Percentiles rank a stretch among this genome's conserved stretches.
Evolutionary conservation across 2,888 invertebrate genomes (phyloP).

Genomic region (Ypsolopha sequella): DNA sequence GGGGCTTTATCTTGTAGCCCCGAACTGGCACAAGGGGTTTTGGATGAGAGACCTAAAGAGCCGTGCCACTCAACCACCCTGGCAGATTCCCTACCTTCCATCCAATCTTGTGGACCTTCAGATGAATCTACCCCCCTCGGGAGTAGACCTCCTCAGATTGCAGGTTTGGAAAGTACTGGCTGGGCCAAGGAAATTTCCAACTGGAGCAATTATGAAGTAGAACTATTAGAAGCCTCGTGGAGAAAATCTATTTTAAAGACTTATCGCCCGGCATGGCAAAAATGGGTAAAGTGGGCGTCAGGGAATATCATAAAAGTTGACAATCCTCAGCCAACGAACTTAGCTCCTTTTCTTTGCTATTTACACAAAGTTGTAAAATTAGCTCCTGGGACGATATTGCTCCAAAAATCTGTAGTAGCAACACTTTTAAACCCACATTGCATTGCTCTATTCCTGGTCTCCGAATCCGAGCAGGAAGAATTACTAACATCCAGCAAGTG

Average conservation of each 20-base stretch:
- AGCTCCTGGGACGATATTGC: conserved; percentile 12
- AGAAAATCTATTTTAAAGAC: conserved; percentile 13
- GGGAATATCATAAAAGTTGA: neutral
- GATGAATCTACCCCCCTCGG: conserved; percentile 8
- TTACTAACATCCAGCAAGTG: too few species aligned
- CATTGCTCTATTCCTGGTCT: too few species aligned
- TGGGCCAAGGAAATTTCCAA: conserved; percentile 7
- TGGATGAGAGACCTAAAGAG: conserved; percentile 10
- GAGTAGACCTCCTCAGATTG: conserved; percentile 9
- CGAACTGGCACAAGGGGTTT: conserved; percentile 10
- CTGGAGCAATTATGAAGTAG: conserved; percentile 6
- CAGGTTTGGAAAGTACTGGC: conserved; percentile 15
- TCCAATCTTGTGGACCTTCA: conserved; percentile 10
- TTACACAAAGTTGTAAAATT: conserved; percentile 9
- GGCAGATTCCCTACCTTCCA: conserved; percentile 6
- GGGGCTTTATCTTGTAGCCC: conserved; percentile 10
- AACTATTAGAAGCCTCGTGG: conserved; percentile 11
- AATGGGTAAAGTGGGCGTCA: conserved; percentile 8
- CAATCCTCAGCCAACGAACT: conserved; percentile 3
- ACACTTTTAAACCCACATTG: conserved; percentile 11
- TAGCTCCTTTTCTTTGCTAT: conserved; percentile 7
- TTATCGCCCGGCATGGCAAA: conserved; percentile 10
- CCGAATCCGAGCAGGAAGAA: too few species aligned
- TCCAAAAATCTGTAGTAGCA: conserved; percentile 15
- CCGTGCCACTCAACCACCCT: conserved; percentile 8